Percentiles rank a stretch among this genome's conserved stretches.
Conservation (phyloP, 2,113 vertebrate genomes). For the Accipiter virgatus region DNA sequence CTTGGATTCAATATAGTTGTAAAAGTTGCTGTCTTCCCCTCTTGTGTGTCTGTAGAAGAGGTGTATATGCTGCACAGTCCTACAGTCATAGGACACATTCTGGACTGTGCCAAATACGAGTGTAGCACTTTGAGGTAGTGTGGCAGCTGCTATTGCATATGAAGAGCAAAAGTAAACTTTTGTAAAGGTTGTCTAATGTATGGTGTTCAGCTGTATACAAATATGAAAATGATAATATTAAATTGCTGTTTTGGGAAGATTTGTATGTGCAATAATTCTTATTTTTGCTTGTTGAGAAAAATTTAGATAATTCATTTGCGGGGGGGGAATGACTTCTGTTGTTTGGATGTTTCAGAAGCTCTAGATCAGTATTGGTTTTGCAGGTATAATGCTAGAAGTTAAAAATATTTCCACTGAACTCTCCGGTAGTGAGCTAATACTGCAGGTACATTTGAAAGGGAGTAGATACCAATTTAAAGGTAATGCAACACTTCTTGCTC, state of each 20-base stretch:
- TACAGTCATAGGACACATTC: neutral
- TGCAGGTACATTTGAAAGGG: neutral
- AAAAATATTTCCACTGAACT: neutral
- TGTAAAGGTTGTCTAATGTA: neutral
- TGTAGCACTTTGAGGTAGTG: neutral
- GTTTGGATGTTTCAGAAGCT: neutral
- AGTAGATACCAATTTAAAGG: conserved; percentile 13
- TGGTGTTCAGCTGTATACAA: neutral
- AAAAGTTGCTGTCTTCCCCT: neutral
- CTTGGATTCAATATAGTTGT: neutral
- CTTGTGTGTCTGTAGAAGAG: neutral
- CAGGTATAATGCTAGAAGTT: neutral
- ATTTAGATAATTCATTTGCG: neutral
- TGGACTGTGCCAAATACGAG: neutral
- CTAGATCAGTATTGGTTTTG: conserved; percentile 2
- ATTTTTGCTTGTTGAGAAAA: neutral
- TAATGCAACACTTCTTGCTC: neutral
- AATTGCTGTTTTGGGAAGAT: neutral
- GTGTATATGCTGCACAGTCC: neutral
- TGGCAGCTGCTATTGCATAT: neutral
- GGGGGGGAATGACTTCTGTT: neutral
- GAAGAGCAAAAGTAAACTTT: neutral
- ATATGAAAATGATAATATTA: neutral
- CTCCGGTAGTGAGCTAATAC: neutral
- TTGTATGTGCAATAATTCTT: neutral